Conservation (phyloP, 2,797 vertebrate genomes). For the Chiloscyllium punctatum region DNA sequence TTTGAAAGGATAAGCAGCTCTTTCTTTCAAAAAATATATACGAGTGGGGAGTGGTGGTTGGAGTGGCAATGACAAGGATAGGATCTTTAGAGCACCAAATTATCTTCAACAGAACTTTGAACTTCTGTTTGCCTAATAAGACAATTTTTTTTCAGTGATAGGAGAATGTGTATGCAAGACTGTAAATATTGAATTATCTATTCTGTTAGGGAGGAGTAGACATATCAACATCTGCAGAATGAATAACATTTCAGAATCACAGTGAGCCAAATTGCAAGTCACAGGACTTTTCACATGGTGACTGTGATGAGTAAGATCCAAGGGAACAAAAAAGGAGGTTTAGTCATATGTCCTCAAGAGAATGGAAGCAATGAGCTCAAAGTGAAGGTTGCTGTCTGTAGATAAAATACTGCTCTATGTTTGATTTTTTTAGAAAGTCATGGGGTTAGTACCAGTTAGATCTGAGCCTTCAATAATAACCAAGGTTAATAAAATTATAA, state of each 20-base stretch:
- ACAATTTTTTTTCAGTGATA: background rate
- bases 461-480: background rate
- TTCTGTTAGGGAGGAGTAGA: too few species aligned
- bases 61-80: background rate
- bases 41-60: background rate
- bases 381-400: background rate
- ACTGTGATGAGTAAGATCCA: background rate
- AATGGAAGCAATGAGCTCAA: background rate
- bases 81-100: background rate
- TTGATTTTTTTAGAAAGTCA: background rate
- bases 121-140: background rate
- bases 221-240: background rate
- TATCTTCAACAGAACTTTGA: too few species aligned
- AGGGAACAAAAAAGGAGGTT: background rate
- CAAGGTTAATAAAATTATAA: background rate
- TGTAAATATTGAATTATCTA: too few species aligned
- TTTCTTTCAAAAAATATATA: background rate
- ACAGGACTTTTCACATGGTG: background rate
- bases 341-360: background rate
- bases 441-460: background rate
- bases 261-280: background rate
- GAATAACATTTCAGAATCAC: too few species aligned
- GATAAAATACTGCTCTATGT: background rate
- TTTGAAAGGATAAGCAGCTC: background rate
- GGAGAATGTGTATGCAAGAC: background rate